phyloP scores from a whole-genome alignment of 2,888 invertebrate genomes.

The Hirtodrosophila confusa region DNA sequence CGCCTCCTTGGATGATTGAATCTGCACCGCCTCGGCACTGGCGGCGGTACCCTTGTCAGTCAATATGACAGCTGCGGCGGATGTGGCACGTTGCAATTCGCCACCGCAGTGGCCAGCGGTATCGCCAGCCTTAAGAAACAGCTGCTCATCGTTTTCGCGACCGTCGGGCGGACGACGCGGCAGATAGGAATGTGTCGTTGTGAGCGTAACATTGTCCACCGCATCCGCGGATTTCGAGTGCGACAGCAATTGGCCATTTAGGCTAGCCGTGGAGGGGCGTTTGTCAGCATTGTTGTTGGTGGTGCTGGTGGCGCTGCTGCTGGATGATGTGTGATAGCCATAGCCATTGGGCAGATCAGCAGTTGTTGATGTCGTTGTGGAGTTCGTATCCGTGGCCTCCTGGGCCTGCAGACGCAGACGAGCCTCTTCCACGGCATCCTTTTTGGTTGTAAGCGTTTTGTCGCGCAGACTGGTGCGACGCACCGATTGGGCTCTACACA shows the following conservation, averaged over 20 bases:
- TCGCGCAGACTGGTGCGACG: conserved; percentile 96
- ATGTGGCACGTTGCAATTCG: conserved; percentile 78
- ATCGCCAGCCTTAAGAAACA: conserved; percentile 61
- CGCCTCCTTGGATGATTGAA: conserved; percentile 86
- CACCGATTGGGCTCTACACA: conserved; percentile 92
- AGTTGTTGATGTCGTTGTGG: conserved; percentile 38
- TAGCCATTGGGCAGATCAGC: conserved; percentile 64
- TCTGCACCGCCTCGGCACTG: conserved; percentile 80
- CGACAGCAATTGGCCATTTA: conserved; percentile 62
- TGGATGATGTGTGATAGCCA: conserved; percentile 48
- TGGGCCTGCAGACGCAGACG: conserved; percentile 88
- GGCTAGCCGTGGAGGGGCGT: conserved; percentile 72
- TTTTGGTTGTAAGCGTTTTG: conserved; percentile 95
- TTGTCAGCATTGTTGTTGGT: conserved; percentile 61
- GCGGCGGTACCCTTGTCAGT: conserved; percentile 84
- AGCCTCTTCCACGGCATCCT: conserved; percentile 97
- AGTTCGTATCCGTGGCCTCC: conserved; percentile 84
- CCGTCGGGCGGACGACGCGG: conserved; percentile 89
- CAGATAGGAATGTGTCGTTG: conserved; percentile 79
- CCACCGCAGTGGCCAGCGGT: conserved; percentile 12
- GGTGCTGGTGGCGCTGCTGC: conserved; percentile 42
- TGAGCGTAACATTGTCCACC: conserved; percentile 72
- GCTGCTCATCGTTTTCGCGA: conserved; percentile 89
- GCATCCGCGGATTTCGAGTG: conserved; percentile 79
- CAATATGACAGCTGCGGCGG: conserved; percentile 86